Conservation (phyloP, 2,113 vertebrate genomes). For the Brachypodius melanocephalos region DNA sequence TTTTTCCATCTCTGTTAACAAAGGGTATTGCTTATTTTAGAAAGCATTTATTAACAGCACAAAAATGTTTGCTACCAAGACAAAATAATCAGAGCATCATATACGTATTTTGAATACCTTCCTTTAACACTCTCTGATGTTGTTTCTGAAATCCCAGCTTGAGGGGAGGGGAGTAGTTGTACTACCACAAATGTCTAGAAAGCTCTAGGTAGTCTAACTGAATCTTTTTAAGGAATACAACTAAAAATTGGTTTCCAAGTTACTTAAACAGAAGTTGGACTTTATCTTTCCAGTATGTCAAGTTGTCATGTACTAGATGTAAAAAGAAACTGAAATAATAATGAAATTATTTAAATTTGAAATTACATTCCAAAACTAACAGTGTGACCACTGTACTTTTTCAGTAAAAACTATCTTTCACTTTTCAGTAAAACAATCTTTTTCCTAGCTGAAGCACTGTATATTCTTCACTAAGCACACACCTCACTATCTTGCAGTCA, state of each 20-base stretch:
- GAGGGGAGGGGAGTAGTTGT: background rate
- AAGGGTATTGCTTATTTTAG: background rate
- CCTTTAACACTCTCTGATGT: background rate
- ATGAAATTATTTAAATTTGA: background rate
- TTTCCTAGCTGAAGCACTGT: background rate
- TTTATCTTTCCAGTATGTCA: background rate
- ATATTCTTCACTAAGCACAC: background rate
- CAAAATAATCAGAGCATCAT: background rate
- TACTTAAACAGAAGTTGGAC: background rate
- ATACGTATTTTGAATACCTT: background rate
- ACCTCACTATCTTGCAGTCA: background rate
- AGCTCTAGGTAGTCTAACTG: background rate
- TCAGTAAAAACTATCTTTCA: background rate
- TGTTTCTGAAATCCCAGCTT: background rate
- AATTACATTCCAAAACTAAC: background rate
- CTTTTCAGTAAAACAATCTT: background rate
- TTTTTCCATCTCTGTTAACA: background rate
- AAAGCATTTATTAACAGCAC: background rate
- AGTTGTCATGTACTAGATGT: background rate
- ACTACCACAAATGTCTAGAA: background rate
- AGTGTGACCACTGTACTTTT: background rate
- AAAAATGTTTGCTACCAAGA: background rate
- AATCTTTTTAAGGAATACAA: background rate
- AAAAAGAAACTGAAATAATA: background rate
- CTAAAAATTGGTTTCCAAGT: background rate